A percentile compares a stretch with the other conserved stretches of the same genome.
These are phyloP conservation scores for Takifugu ocellatus DNA, from an alignment of 2,797 vertebrate genomes.

Conservation along the genomic window DNA sequence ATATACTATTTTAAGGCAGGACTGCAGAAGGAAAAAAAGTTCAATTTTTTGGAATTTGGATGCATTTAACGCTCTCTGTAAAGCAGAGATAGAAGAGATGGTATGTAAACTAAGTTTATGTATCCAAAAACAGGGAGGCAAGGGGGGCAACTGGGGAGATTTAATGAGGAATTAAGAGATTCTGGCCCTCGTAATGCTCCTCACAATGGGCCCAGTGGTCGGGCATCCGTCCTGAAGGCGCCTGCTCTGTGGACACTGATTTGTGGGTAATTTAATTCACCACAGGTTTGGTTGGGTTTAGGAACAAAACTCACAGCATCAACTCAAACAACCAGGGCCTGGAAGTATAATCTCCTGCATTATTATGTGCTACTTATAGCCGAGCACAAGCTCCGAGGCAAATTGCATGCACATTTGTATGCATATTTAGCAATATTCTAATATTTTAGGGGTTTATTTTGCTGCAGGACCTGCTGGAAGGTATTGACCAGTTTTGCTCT, in stretches of 20 bases:
- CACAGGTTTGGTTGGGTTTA: background rate
- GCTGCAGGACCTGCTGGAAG: no score
- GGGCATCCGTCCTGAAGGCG: background rate
- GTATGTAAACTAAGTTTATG: no score
- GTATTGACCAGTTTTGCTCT: no score
- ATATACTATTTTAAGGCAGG: no score
- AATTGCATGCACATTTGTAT: background rate
- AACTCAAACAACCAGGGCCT: background rate
- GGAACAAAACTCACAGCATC: background rate
- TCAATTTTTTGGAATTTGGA: no score
- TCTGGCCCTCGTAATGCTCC: conserved; percentile 31
- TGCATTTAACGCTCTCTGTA: no score
- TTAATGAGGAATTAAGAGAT: conserved; percentile 18
- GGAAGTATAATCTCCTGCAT: background rate
- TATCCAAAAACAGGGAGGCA: no score
- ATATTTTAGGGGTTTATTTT: no score
- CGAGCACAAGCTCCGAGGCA: background rate
- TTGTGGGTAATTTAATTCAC: background rate
- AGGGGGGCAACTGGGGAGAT: conserved; percentile 18
- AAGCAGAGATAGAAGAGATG: no score
- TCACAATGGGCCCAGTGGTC: background rate
- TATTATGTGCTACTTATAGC: background rate
- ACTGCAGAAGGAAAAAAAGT: no score
- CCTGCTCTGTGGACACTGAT: background rate
- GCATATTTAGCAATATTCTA: background rate